These are phyloP conservation scores for Eupeodes corollae DNA, from an alignment of 1,140 invertebrate genomes.

Conservation along the genomic window DNA sequence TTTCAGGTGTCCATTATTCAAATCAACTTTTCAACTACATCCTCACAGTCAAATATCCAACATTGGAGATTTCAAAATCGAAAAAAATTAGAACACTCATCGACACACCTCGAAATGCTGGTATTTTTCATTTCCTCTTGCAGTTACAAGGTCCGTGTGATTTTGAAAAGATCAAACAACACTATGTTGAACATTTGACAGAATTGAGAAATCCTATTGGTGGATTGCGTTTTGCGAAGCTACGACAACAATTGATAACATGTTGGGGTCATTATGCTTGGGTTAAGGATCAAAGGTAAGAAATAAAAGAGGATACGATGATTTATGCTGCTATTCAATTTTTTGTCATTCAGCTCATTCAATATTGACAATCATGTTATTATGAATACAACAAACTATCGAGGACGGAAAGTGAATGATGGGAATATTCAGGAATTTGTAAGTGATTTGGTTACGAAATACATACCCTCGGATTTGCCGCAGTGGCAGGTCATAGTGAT, in stretches of 20 bases:
- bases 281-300: slow-evolving; percentile 38
- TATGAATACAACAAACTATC: slow-evolving; percentile 46
- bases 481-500: slow-evolving; percentile 74
- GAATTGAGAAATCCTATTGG: slow-evolving; percentile 45
- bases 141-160: slow-evolving; percentile 46
- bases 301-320: too few relatives aligned
- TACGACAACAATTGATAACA: slow-evolving; percentile 47
- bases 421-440: slow-evolving; percentile 68
- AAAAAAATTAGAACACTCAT: slow-evolving; percentile 52
- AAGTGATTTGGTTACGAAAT: slow-evolving; percentile 65
- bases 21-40: slow-evolving; percentile 30
- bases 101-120: slow-evolving; percentile 57
- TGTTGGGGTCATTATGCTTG: slow-evolving; percentile 59
- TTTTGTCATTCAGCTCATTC: slow-evolving; percentile 39
- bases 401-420: slow-evolving; percentile 55
- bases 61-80: slow-evolving; percentile 49
- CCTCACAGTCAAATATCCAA: slow-evolving; percentile 44
- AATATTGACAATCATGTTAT: slow-evolving; percentile 60
- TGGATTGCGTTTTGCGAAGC: slow-evolving; percentile 46
- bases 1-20: slow-evolving; percentile 25
- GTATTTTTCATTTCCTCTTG: slow-evolving; percentile 54
- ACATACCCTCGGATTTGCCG: slow-evolving; percentile 51
- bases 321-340: neutral
- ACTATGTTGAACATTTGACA: slow-evolving; percentile 42
- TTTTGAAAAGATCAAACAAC: slow-evolving; percentile 37